These are phyloP conservation scores for Synergus itoensis DNA, from an alignment of 2,888 invertebrate species.

Conservation along the genomic window DNA sequence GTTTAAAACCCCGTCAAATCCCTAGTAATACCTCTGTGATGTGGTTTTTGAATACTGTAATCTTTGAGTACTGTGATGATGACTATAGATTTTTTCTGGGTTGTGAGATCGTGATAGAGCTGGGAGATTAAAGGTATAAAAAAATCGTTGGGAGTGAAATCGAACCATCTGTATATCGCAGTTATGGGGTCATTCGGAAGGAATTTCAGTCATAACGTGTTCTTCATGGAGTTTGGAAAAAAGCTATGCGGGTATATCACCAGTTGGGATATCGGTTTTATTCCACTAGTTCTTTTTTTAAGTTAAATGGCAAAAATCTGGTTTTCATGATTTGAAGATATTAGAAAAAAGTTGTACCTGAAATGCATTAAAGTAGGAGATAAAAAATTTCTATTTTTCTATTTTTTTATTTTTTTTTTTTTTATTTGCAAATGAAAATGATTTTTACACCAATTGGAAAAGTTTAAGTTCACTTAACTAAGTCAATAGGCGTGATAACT, in stretches of 20 bases:
- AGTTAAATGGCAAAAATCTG: not conserved
- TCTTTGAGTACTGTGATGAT: too few species aligned
- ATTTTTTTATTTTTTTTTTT: too few species aligned
- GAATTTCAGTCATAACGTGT: not conserved
- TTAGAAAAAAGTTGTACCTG: not conserved
- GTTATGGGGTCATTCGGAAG: not conserved
- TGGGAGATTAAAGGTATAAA: not conserved
- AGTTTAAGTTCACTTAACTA: slow-evolving; percentile 13
- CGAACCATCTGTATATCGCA: not conserved
- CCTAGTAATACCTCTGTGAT: too few species aligned
- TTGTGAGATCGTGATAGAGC: not conserved
- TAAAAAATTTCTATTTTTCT: not conserved
- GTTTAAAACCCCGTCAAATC: too few species aligned
- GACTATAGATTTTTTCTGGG: not conserved
- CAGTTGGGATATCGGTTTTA: not conserved
- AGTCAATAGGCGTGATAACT: not conserved
- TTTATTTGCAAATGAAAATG: not conserved
- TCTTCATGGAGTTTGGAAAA: not conserved
- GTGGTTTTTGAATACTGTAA: too few species aligned
- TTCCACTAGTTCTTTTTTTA: not conserved
- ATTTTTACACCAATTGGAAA: not conserved
- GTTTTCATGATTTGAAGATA: not conserved
- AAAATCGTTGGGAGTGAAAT: slow-evolving; percentile 7
- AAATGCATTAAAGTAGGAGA: not conserved
- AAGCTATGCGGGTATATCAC: not conserved